phyloP scores from a whole-genome alignment of 2,797 vertebrate species.

The Pristis pectinata region DNA sequence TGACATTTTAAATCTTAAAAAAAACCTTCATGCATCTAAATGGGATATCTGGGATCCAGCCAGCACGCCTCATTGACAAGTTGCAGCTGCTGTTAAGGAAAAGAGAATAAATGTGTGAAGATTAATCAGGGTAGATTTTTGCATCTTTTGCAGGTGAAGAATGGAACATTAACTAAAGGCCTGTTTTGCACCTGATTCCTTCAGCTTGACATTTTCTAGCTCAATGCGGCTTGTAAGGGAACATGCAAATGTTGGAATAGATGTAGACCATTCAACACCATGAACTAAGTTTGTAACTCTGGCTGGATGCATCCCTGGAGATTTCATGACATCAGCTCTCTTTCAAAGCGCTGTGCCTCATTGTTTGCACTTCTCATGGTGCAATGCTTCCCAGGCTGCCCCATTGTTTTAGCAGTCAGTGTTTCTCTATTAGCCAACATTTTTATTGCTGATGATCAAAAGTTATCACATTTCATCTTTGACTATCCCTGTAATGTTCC shows the following conservation, averaged over 20 bases:
- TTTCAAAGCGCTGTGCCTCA: not conserved
- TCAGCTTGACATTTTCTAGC: not conserved
- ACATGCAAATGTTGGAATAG: not conserved
- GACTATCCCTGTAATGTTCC: not conserved
- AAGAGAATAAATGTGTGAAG: not conserved
- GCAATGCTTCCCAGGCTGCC: not conserved
- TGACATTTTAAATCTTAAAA: conserved; percentile 6
- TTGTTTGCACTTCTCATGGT: not conserved
- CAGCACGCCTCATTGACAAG: not conserved
- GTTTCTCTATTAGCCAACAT: not conserved
- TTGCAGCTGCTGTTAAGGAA: not conserved
- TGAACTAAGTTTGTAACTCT: too few species aligned
- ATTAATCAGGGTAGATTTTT: not conserved
- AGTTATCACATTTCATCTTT: not conserved
- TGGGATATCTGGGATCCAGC: not conserved
- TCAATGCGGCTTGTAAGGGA: not conserved
- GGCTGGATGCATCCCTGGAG: not conserved
- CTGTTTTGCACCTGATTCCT: not conserved
- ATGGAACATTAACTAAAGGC: not conserved
- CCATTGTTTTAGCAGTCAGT: not conserved
- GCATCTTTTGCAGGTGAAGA: not conserved
- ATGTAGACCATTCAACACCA: not conserved
- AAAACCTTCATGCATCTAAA: not conserved
- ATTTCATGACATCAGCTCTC: not conserved
- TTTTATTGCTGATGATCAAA: not conserved